Conservation (phyloP, 2,113 vertebrate species). For the Megalops atlanticus region DNA sequence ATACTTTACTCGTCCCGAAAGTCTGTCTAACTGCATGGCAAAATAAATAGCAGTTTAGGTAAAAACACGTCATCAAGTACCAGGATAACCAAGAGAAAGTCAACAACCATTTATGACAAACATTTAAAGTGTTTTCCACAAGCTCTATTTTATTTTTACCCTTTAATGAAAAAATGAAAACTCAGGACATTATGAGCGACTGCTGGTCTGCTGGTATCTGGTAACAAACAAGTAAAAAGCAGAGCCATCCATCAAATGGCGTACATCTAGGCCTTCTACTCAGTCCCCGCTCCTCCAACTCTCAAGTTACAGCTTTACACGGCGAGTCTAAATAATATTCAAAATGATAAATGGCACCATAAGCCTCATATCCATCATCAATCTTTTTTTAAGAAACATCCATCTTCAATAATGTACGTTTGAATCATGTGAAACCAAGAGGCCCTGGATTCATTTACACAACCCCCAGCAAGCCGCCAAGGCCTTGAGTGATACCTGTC, state of each 20-base stretch:
- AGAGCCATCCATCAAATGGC: constrained; percentile 77
- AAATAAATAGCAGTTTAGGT: constrained; percentile 33
- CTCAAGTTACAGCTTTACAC: constrained; percentile 97
- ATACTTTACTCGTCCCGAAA: constrained; percentile 43
- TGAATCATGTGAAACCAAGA: constrained; percentile 86
- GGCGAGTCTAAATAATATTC: constrained; percentile 99
- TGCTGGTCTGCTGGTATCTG: constrained; percentile 64
- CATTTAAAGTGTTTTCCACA: constrained; percentile 38
- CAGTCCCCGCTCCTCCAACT: constrained; percentile 78
- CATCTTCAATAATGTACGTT: constrained; percentile 93
- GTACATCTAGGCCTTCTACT: constrained; percentile 66
- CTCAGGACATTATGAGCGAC: constrained; percentile 60
- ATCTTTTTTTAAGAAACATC: constrained; percentile 97
- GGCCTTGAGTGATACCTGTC: constrained; percentile 82
- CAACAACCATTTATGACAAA: constrained; percentile 34
- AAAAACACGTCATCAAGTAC: constrained; percentile 29
- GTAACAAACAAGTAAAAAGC: constrained; percentile 79
- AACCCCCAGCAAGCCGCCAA: constrained; percentile 74
- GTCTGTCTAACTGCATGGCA: constrained; percentile 37
- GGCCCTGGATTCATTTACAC: constrained; percentile 82
- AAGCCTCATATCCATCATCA: constrained; percentile 96
- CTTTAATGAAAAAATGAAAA: constrained; percentile 48
- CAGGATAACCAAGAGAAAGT: not conserved
- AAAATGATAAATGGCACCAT: constrained; percentile 96
- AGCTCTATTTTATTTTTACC: constrained; percentile 45